Base-by-base conservation (phyloP, 2,888 invertebrate genomes). In the Chymomyza caudatula region DNA sequence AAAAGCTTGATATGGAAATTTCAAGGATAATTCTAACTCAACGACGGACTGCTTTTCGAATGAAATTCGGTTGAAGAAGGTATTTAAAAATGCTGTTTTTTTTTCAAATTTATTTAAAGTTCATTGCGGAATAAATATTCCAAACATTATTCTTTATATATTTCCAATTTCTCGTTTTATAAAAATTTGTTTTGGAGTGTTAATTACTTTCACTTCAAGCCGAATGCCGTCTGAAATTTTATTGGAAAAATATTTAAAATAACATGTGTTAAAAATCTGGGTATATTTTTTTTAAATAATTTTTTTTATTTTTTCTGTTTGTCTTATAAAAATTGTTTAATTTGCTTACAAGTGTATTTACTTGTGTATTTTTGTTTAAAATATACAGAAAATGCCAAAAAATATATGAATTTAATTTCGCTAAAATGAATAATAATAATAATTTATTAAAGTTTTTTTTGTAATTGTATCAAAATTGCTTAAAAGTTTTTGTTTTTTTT, bases 241-340 rank as follows among this genome's bases (percentile, higher is more conserved):
- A n/a, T n/a, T n/a, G n/a, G n/a, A n/a, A n/a, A n/a, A n/a, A n/a
- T 25, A 0, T 25, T 25, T 4, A 25, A 25, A 37, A 37, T 11
- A 37, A 6, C 6, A 0, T 4, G 20, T 17, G 6, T 59, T 23
- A 2, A 47, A 47, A n/a, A n/a, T n/a, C n/a, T n/a, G n/a, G n/a
- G n/a, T n/a, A n/a, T n/a, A n/a, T n/a, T 69, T 67, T 73, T 78
- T 77, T 68, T 80, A 78, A 74, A 80, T 82, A 87, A 84, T 85
- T 83, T 72, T 77, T 74, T 85, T 87, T 86, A 75, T 80, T 85
- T 80, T 78, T 64, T 51, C 57, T 22, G 13, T 60, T 63, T 60
- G 61, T 79, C 62, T 76, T 66, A 76, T 79, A 76, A 73, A 83
- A 82, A 57, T 63, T 60, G 68, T 74, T 72, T 71, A 59, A 73